Percentiles rank a stretch among this genome's conserved stretches.
phyloP scores from a whole-genome alignment of 2,113 vertebrate species.

The Mustelus asterias region DNA sequence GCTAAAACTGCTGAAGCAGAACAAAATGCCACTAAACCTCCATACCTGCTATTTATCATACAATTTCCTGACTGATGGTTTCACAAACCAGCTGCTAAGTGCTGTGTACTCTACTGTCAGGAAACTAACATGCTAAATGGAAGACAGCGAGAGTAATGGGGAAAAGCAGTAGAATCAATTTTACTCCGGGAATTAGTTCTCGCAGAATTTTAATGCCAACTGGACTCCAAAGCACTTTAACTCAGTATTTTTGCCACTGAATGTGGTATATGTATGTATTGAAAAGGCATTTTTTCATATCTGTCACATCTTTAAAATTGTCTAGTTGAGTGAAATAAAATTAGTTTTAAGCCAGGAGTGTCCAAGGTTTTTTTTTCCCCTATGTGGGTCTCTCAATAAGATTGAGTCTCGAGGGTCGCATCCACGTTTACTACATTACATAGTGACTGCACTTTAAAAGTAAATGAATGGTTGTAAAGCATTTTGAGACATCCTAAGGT shows the following conservation, averaged over 20 bases:
- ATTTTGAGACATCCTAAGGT: background rate
- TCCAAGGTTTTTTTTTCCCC: background rate
- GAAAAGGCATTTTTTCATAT: background rate
- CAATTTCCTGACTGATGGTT: constrained; percentile 70
- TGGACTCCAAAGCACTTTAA: background rate
- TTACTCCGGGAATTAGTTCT: constrained; percentile 53
- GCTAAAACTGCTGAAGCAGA: constrained; percentile 69
- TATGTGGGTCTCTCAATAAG: background rate
- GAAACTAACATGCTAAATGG: constrained; percentile 61
- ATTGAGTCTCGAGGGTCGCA: background rate
- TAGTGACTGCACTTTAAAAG: background rate
- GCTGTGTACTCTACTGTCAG: constrained; percentile 70
- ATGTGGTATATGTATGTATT: background rate
- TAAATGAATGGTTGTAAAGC: background rate
- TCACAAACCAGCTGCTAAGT: constrained; percentile 70
- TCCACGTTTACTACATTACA: background rate
- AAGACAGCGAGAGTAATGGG: constrained; percentile 60
- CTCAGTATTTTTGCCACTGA: background rate
- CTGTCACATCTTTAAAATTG: background rate
- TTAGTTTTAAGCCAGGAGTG: background rate
- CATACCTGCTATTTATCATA: constrained; percentile 72
- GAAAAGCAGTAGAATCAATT: constrained; percentile 51
- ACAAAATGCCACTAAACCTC: constrained; percentile 64
- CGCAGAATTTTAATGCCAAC: constrained; percentile 25
- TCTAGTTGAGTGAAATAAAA: background rate